Evolutionary conservation across 2,113 vertebrate genomes (phyloP).

Genomic region (Pachycephala philippinensis): DNA sequence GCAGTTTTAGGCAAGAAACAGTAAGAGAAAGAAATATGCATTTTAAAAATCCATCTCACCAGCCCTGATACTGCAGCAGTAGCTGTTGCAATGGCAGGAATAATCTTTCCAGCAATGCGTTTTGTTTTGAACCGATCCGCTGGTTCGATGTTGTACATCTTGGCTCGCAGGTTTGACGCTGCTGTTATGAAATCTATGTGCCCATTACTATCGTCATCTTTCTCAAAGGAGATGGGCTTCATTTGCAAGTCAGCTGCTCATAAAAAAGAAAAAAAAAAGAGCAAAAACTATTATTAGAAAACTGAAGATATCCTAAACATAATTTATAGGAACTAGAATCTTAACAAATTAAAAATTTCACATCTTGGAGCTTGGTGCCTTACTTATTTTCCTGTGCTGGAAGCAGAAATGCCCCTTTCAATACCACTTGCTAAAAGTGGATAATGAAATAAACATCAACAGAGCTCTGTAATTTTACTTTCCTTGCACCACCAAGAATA

Average conservation of each 20-base stretch:
- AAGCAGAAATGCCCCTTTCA: not conserved
- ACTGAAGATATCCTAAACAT: not conserved
- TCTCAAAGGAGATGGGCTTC: constrained; percentile 88
- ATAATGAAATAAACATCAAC: not conserved
- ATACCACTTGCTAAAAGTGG: not conserved
- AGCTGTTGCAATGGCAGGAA: constrained; percentile 97
- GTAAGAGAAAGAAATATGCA: not conserved
- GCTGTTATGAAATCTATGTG: constrained; percentile 93
- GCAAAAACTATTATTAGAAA: not conserved
- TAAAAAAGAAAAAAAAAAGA: not conserved
- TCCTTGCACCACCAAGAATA: not conserved
- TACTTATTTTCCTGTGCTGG: not conserved
- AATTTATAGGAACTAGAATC: not conserved
- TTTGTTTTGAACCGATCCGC: constrained; percentile 95
- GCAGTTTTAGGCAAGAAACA: not conserved
- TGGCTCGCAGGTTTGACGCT: constrained; percentile 89
- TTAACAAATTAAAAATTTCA: not conserved
- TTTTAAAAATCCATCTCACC: constrained; percentile 72
- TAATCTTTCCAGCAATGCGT: constrained; percentile 96
- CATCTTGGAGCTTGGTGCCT: not conserved
- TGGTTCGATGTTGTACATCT: constrained; percentile 92
- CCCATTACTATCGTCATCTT: constrained; percentile 91
- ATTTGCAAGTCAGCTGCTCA: constrained; percentile 81
- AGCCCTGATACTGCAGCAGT: constrained; percentile 95
- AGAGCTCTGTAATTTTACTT: not conserved